Evolutionary conservation across 1,140 invertebrate genomes (phyloP).

Genomic region (Drosophila ercepeae): DNA sequence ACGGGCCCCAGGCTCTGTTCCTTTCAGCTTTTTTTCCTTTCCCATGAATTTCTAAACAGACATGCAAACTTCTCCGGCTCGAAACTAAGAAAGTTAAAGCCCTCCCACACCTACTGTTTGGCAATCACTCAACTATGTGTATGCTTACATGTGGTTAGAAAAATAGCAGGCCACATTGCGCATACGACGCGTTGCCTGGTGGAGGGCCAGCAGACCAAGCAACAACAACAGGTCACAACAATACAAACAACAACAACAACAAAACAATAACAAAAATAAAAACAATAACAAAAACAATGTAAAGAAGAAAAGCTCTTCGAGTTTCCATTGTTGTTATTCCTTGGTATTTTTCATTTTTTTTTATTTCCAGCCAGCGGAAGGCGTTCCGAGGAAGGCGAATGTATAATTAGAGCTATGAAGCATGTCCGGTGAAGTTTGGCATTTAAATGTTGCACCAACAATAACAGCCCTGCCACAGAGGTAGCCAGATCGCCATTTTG

Average conservation of each 20-base stretch:
- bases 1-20: slow-evolving; percentile 19
- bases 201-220: slow-evolving; percentile 42
- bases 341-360: slow-evolving; percentile 39
- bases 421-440: slow-evolving; percentile 81
- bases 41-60: slow-evolving; percentile 67
- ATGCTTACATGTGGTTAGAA: slow-evolving; percentile 40
- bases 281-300: neutral
- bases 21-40: neutral
- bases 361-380: slow-evolving; percentile 55
- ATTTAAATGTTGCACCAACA: slow-evolving; percentile 73
- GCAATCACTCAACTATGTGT: slow-evolving; percentile 13
- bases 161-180: slow-evolving; percentile 48
- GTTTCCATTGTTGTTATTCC: slow-evolving; percentile 32
- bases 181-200: slow-evolving; percentile 62
- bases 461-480: slow-evolving; percentile 27
- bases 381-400: slow-evolving; percentile 73
- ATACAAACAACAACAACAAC: slow-evolving; percentile 21
- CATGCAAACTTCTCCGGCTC: slow-evolving; percentile 61
- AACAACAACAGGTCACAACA: slow-evolving; percentile 32
- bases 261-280: neutral
- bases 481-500: slow-evolving; percentile 46
- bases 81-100: neutral
- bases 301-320: slow-evolving; percentile 7
- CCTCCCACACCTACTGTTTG: neutral
- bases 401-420: slow-evolving; percentile 83